These are phyloP conservation scores for Hybos culiciformis DNA, from an alignment of 2,888 invertebrate species.

Conservation along the genomic window DNA sequence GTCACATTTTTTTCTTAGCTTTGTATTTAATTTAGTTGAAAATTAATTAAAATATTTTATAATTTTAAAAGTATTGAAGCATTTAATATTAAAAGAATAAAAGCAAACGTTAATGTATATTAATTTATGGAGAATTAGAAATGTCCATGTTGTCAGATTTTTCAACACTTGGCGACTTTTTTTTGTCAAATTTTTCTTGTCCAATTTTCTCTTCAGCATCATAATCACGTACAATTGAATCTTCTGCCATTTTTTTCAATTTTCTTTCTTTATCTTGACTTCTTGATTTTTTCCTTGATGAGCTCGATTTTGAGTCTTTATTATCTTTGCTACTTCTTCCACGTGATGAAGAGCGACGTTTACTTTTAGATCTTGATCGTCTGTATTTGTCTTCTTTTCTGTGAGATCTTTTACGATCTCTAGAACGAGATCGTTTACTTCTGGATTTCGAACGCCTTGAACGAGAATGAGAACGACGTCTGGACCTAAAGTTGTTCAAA, in stretches of 20 bases:
- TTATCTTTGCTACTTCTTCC: conserved; percentile 27
- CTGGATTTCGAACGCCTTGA: conserved; percentile 25
- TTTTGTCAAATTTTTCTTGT: conserved; percentile 36
- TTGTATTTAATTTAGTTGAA: too few relatives aligned
- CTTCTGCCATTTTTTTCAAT: conserved; percentile 19
- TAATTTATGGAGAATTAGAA: conserved; percentile 58
- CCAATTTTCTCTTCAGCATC: conserved; percentile 27
- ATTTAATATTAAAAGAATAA: too few relatives aligned
- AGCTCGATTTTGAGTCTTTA: conserved; percentile 28
- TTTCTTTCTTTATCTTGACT: conserved; percentile 32
- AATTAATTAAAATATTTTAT: too few relatives aligned
- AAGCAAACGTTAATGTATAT: too few relatives aligned
- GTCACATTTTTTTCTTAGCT: too few relatives aligned
- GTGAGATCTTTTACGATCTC: conserved; percentile 46
- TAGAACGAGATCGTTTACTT: conserved; percentile 37
- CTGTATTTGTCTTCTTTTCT: conserved; percentile 37
- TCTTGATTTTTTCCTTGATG: conserved; percentile 28
- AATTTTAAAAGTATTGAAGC: too few relatives aligned
- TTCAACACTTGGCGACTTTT: conserved; percentile 41
- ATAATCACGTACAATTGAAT: conserved; percentile 28
- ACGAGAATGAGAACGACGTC: conserved; percentile 24
- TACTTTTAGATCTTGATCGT: conserved; percentile 32
- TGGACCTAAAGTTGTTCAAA: too few relatives aligned
- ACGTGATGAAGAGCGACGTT: conserved; percentile 35
- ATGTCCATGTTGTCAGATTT: conserved; percentile 65